Base-by-base conservation (phyloP, 1,140 invertebrate species). In the Drosophila kohkoa region DNA sequence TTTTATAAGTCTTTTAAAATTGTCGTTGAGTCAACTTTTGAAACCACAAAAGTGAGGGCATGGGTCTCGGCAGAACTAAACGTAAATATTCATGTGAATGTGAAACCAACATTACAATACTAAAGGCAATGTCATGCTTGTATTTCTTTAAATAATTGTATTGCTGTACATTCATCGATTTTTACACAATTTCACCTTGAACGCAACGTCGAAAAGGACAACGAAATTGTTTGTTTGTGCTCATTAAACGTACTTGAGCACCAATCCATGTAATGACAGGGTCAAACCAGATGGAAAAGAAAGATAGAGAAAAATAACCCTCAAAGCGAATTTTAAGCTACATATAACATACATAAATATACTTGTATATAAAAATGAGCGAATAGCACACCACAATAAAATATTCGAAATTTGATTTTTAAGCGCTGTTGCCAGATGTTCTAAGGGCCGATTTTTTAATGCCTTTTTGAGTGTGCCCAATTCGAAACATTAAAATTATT, bases 11-110 rank as follows among this genome's bases (percentile, higher is more conserved):
- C 11, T 57, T 46, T 71, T 57, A 48, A 63, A 38, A 51, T 35
- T 43, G 49, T 25, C 71, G 41, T 55, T 48, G 48, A 15, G 15
- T 20, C 13, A 30, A 54, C 49, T 25, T 65, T 69, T 46, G 82
- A 88, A 88, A 69, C 83, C 83, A 20, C 52, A 75, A 65, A 83
- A 88, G 65, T 88, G 83, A 69, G 65, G 63, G 45, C 75, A 60
- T 62, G 71, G 82, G 82, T 81, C 78, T 38, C 6, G 8, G 8
- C 35, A 38, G 35, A 10, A 38, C 1, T 38, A 10, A 10, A 38
- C 35, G 35, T 38, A 38, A 38, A 38, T 38, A 73, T 60, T 67
- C 8, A 43, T 43, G 59, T 68, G 54, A 15, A 48, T 30, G 55
- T 59, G 59, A 58, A 67, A 66, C 30, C 51, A 13, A 8, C 30